Conservation (phyloP, 2,113 vertebrate species). For the Lanius ludovicianus region DNA sequence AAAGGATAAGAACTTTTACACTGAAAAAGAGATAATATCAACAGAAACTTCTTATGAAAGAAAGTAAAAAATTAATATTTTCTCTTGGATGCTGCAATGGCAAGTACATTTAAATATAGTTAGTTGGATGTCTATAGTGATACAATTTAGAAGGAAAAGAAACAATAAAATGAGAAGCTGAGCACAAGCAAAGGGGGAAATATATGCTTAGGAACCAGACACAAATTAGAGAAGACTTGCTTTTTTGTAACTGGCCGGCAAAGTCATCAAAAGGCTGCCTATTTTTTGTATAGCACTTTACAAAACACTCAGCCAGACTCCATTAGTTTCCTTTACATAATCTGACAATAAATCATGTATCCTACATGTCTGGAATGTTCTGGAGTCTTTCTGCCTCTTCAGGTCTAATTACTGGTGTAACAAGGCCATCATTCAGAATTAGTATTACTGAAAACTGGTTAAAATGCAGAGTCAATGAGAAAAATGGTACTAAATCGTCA, state of each 20-base stretch:
- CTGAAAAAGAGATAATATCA: neutral
- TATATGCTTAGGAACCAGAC: neutral
- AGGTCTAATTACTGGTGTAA: neutral
- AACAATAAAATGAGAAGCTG: neutral
- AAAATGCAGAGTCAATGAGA: neutral
- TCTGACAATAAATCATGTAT: neutral
- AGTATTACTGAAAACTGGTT: neutral
- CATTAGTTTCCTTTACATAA: neutral
- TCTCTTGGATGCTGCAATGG: neutral
- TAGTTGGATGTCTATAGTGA: neutral
- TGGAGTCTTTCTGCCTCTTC: neutral
- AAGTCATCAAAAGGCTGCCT: neutral
- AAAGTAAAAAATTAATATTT: neutral
- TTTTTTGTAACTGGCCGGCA: neutral
- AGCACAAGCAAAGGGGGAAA: neutral
- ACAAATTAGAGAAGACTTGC: rapidly evolving
- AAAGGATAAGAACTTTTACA: neutral
- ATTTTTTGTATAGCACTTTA: neutral
- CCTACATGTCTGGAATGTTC: neutral
- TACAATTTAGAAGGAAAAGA: neutral
- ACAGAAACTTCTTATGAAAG: neutral
- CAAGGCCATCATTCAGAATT: neutral
- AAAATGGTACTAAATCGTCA: neutral
- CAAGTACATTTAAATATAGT: neutral
- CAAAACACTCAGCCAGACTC: neutral